These are phyloP conservation scores for Trididemnum miniatum DNA, from an alignment of 23 tunicate genomes.

Conservation along the genomic window DNA sequence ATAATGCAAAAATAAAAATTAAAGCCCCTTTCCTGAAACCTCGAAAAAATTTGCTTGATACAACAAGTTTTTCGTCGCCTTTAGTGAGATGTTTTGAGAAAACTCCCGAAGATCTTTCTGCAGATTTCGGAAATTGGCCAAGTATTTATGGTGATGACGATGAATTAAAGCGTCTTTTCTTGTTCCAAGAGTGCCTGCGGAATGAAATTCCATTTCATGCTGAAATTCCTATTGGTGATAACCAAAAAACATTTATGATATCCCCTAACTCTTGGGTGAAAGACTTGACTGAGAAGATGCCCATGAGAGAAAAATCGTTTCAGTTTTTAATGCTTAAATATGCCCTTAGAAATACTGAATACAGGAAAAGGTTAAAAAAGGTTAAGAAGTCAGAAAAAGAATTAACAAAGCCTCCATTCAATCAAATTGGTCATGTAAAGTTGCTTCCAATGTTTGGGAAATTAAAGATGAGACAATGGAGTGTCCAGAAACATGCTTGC, in stretches of 20 bases:
- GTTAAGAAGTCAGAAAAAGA: background rate
- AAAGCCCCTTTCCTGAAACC: background rate
- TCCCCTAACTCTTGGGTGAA: background rate
- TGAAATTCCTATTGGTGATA: conserved; percentile 1
- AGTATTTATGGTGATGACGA: no score
- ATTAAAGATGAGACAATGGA: background rate
- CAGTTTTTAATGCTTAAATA: conserved; percentile 18
- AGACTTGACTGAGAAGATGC: background rate
- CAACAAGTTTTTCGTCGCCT: background rate
- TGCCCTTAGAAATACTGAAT: conserved; percentile 2
- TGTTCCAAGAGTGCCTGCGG: conserved; percentile 2
- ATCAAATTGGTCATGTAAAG: background rate
- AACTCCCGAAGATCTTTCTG: no score
- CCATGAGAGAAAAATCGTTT: background rate
- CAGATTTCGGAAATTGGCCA: no score
- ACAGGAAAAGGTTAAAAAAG: background rate
- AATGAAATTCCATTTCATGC: conserved; percentile 11
- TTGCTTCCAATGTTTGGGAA: background rate
- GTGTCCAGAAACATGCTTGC: background rate
- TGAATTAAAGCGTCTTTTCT: conserved; percentile 12
- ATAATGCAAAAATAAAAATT: background rate
- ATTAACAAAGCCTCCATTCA: no score
- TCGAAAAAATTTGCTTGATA: background rate
- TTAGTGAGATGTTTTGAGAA: background rate
- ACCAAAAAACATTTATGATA: background rate